Evolutionary conservation across 2,888 invertebrate species (phyloP).

Genomic region (Epinotia bilunana): DNA sequence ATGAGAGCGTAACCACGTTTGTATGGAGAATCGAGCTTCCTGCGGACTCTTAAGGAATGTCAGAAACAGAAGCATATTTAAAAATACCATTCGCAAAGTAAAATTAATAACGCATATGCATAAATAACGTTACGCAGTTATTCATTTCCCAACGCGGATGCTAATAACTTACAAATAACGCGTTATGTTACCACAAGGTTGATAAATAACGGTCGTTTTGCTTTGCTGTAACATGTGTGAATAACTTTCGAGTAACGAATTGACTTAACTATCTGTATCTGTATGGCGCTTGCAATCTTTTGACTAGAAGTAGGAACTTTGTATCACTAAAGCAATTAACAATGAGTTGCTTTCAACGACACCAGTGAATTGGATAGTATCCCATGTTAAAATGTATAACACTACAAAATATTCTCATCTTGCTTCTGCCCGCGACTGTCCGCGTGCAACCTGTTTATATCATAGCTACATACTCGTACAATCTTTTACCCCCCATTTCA

Average conservation of each 20-base stretch:
- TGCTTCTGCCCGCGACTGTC: too few relatives aligned
- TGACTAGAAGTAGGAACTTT: not conserved
- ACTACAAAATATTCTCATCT: too few relatives aligned
- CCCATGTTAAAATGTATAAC: too few relatives aligned
- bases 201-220: conserved; percentile 36
- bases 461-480: too few relatives aligned
- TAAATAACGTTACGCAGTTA: conserved; percentile 4
- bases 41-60: too few relatives aligned
- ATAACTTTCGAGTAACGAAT: conserved; percentile 2
- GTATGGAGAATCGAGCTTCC: too few relatives aligned
- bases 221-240: conserved; percentile 22
- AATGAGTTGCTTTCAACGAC: not conserved
- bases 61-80: too few relatives aligned
- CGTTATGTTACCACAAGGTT: conserved; percentile 20
- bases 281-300: not conserved
- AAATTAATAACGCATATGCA: conserved; percentile 10
- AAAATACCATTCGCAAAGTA: conserved; percentile 3
- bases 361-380: too few relatives aligned
- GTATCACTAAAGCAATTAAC: not conserved
- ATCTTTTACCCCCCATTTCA: too few relatives aligned
- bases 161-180: conserved; percentile 25
- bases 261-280: not conserved
- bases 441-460: too few relatives aligned
- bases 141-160: conserved; percentile 27
- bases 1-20: too few relatives aligned